Evolutionary conservation across 1,140 invertebrate genomes (phyloP), one percentile per base, ranked within the genome.

Genomic region (Helicoverpa armigera): DNA sequence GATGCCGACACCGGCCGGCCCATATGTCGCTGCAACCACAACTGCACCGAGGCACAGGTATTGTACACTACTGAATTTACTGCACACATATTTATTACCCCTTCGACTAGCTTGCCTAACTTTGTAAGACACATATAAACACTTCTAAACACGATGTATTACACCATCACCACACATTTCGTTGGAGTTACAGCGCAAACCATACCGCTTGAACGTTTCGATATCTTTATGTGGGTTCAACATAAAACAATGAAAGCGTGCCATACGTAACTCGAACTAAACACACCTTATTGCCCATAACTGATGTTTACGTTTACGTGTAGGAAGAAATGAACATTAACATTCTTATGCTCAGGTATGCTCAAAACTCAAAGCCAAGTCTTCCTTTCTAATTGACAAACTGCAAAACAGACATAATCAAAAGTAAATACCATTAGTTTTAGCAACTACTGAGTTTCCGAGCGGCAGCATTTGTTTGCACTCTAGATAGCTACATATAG

Each of bases 21-120:
- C n/a, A 82, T 86, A 14, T 95, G 94, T 79, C 88, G 85, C 9
- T 95, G 94, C 81, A 93, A 92, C 80, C 93, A 94, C 83, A 95
- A 95, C 83, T 95, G 94, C 79, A 94, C 92, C 53, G 88, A 90
- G 31, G 76, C 87, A 16, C 87, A 90, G 89, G 94, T 94, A 79
- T 60, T 79, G 76, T 77, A 67, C 31, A 51, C n/a, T 70, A 35
- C 72, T 74, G 7, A 74, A 60, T 74, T 74, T 48, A 60, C 54
- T 74, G 16, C 35, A 58, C 31, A 29, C 7, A 18, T 74, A 67
- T 78, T 78, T 69, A 78, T 56, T 78, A 23, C 48, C 13, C 11
- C 48, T 54, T 70, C 50, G 67, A 18, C 35, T 50, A 18, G n/a
- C 35, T 58, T 18, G 56, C 56, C 56, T 10, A 18, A 58, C 16